phyloP scores from a whole-genome alignment of 2,888 invertebrate genomes.

The Thalpophila matura region DNA sequence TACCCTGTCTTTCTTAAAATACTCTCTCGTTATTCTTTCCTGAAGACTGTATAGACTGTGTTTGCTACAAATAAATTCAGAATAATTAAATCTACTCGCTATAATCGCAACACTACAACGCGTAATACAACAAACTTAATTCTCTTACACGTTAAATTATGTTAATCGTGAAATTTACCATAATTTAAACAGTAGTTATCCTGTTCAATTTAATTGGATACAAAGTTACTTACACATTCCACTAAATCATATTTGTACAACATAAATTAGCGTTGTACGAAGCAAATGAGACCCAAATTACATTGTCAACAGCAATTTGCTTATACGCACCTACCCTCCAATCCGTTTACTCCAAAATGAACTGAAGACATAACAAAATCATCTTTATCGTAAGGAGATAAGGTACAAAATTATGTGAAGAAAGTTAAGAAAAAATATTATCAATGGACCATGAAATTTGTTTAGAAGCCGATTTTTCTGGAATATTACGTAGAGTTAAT shows the following conservation, averaged over 20 bases:
- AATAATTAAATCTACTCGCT: too few relatives aligned
- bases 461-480: constrained; percentile 33
- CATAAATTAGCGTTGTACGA: constrained; percentile 57
- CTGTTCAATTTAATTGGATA: constrained; percentile 6
- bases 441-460: constrained; percentile 47
- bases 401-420: constrained; percentile 8
- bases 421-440: constrained; percentile 35
- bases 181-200: constrained; percentile 1
- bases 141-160: too few relatives aligned
- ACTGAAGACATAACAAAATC: constrained; percentile 8
- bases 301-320: constrained; percentile 75
- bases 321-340: constrained; percentile 59
- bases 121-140: too few relatives aligned
- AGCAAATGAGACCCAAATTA: constrained; percentile 73
- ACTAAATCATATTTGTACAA: constrained; percentile 46
- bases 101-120: too few relatives aligned
- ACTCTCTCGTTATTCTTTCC: too few relatives aligned
- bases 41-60: too few relatives aligned
- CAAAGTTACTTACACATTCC: constrained; percentile 21
- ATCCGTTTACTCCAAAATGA: constrained; percentile 45
- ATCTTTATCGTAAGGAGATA: neutral
- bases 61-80: too few relatives aligned
- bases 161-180: accelerated
- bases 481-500: constrained; percentile 33
- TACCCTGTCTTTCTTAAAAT: too few relatives aligned